These are phyloP conservation scores for Phocoena sinus DNA, from an alignment of 2,113 vertebrate genomes.

Conservation along the genomic window DNA sequence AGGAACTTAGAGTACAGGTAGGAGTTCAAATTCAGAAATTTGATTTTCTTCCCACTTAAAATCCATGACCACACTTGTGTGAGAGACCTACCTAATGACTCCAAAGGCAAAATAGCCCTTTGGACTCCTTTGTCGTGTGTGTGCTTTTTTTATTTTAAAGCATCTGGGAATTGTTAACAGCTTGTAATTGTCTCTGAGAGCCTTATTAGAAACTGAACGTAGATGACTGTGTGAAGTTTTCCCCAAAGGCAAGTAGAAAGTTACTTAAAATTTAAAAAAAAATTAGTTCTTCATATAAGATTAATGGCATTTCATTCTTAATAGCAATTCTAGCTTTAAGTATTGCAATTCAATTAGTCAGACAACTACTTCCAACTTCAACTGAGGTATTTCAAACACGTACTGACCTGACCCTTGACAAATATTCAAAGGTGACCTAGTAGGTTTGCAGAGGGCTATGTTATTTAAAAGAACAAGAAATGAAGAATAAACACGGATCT, in stretches of 20 bases:
- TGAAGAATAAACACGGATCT: neutral
- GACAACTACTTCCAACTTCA: neutral
- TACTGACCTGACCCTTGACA: neutral
- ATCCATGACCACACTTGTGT: neutral
- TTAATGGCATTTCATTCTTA: neutral
- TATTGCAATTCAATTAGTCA: neutral
- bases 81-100: neutral
- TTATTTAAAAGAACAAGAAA: neutral
- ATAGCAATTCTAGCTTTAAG: neutral
- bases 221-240: neutral
- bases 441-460: neutral
- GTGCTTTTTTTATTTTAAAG: neutral
- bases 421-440: neutral
- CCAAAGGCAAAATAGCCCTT: neutral
- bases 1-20: neutral
- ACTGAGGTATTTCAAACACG: neutral
- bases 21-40: neutral
- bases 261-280: neutral
- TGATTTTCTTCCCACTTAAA: neutral
- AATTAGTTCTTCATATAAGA: neutral
- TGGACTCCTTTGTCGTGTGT: neutral
- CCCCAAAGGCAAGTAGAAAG: slow-evolving; percentile 18
- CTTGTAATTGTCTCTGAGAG: neutral
- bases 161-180: neutral
- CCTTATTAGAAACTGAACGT: neutral